phyloP scores from a whole-genome alignment of 2,113 vertebrate species.

The Thermophis baileyi region DNA sequence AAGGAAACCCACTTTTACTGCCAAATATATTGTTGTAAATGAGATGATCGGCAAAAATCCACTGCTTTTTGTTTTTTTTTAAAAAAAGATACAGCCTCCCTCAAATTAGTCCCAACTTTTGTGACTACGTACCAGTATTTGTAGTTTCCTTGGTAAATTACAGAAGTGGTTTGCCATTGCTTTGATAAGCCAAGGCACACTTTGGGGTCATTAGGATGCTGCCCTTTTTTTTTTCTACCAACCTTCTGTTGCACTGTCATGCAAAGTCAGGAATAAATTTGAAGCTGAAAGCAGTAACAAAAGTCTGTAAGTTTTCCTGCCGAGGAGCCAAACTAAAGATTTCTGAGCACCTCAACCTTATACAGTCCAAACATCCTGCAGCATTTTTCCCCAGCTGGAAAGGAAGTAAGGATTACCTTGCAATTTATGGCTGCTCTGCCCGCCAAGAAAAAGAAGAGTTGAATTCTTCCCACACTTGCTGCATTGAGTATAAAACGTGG shows the following conservation, averaged over 20 bases:
- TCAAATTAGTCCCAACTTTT: not conserved
- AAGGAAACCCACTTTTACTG: not conserved
- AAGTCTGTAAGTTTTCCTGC: not conserved
- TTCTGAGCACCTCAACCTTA: not conserved
- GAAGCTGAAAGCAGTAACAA: not conserved
- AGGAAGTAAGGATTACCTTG: not conserved
- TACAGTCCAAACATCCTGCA: not conserved
- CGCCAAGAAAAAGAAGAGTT: too few species aligned
- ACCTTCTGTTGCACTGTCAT: not conserved
- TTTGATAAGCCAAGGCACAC: not conserved
- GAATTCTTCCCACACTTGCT: not conserved
- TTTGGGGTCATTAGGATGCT: not conserved
- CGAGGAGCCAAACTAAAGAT: not conserved
- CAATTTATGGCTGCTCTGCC: not conserved
- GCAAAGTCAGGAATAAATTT: not conserved
- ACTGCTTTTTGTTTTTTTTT: not conserved
- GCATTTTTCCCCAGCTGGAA: not conserved
- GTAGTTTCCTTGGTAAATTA: not conserved
- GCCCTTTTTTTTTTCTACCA: not conserved
- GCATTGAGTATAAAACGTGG: not conserved
- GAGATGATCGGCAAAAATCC: not conserved
- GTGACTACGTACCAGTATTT: not conserved
- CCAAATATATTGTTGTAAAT: not conserved
- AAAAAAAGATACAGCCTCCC: not conserved
- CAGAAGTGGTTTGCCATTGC: not conserved